phyloP scores from a whole-genome alignment of 2,888 invertebrate species.

The Seira ritae region DNA sequence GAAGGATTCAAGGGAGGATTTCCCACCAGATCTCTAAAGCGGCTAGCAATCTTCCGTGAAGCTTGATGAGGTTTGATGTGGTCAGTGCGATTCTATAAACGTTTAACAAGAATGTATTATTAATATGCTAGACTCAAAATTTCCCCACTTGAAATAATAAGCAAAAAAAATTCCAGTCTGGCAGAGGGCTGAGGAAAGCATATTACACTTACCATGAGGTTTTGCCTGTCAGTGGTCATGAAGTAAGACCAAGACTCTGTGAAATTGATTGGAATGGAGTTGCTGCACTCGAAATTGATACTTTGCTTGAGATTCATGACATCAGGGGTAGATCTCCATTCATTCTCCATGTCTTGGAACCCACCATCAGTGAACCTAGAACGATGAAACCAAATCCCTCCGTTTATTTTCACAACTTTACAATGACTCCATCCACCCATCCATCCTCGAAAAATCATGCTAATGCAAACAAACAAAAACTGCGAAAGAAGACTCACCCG shows the following conservation, averaged over 20 bases:
- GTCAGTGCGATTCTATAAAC: slow-evolving; percentile 64
- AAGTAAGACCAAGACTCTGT: slow-evolving; percentile 74
- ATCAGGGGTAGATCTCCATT: slow-evolving; percentile 70
- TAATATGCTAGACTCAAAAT: too few relatives aligned
- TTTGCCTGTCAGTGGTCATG: slow-evolving; percentile 71
- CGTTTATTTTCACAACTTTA: too few relatives aligned
- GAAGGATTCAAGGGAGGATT: slow-evolving; percentile 66
- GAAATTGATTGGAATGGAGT: slow-evolving; percentile 73
- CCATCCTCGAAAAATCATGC: too few relatives aligned
- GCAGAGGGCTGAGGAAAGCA: too few relatives aligned
- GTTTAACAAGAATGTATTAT: too few relatives aligned
- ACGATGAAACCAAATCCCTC: neutral
- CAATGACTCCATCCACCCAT: neutral
- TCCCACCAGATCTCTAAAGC: slow-evolving; percentile 70
- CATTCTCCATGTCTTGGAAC: slow-evolving; percentile 65
- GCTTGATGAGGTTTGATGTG: slow-evolving; percentile 64
- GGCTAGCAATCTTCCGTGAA: slow-evolving; percentile 64
- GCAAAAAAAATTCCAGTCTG: too few relatives aligned
- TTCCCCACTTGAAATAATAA: too few relatives aligned
- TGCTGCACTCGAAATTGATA: slow-evolving; percentile 73
- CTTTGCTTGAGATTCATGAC: slow-evolving; percentile 72
- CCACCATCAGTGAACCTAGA: slow-evolving; percentile 57
- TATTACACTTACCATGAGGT: slow-evolving; percentile 59
- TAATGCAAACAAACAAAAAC: too few relatives aligned
- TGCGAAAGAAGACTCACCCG: slow-evolving; percentile 45